Evolutionary conservation across 2,113 vertebrate genomes (phyloP).

Genomic region (Hippocampus comes): DNA sequence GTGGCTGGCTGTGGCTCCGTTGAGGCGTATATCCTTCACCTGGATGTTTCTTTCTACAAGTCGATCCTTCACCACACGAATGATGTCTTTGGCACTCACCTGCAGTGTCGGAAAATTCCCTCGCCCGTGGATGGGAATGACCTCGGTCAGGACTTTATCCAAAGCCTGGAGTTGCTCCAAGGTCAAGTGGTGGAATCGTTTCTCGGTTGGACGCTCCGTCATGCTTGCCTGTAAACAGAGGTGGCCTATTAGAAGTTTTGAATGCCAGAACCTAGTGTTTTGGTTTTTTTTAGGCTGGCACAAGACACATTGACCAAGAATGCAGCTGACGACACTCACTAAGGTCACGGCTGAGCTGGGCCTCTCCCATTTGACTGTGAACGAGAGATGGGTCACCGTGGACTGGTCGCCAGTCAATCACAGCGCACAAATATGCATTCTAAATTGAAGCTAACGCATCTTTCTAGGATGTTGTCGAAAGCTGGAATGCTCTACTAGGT

Average conservation of each 20-base stretch:
- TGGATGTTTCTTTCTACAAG: slow-evolving; percentile 81
- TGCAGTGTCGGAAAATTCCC: slow-evolving; percentile 95
- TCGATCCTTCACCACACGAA: slow-evolving; percentile 83
- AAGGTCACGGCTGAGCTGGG: too few species aligned
- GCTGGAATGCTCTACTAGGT: too few species aligned
- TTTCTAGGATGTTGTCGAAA: too few species aligned
- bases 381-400: too few species aligned
- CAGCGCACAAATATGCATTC: too few species aligned
- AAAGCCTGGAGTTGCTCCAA: slow-evolving; percentile 68
- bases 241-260: neutral
- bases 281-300: too few species aligned
- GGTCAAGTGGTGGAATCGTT: slow-evolving; percentile 84
- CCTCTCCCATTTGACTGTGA: too few species aligned
- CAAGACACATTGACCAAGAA: too few species aligned
- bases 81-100: slow-evolving; percentile 90
- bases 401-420: too few species aligned
- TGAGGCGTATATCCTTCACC: slow-evolving; percentile 87
- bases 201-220: slow-evolving; percentile 57
- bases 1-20: slow-evolving; percentile 92
- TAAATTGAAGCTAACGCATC: too few species aligned
- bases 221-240: slow-evolving; percentile 41
- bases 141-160: slow-evolving; percentile 82
- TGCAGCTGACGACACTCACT: too few species aligned
- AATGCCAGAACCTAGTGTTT: too few species aligned
- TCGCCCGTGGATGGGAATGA: slow-evolving; percentile 90